Evolutionary conservation across 2,888 invertebrate genomes (phyloP), one percentile per base, ranked within the genome.

Genomic region (Chymomyza procnemis): DNA sequence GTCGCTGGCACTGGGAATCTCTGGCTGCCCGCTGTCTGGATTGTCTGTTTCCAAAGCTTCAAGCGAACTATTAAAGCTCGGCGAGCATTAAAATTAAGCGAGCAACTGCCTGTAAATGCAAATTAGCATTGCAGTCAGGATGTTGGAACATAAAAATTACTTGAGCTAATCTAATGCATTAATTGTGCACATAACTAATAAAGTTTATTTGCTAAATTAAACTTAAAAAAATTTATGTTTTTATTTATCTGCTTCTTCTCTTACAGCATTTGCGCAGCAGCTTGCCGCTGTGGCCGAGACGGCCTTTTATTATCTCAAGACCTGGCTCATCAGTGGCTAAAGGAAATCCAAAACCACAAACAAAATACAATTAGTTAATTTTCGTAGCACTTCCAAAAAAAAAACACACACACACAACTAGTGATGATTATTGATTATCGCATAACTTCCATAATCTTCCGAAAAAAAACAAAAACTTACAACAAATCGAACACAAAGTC

Each of bases 291-390:
- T 67, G 65, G 86, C 75, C 16, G 74, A 88, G 61, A 63, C 79
- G 48, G 61, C 80, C 21, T 82, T 89, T 64, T 66, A 88, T 54
- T 80, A 85, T 69, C 66, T 89, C 4, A 84, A 76, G 69, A 74
- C 71, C 58, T 89, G 89, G 89, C 73, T 89, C 61, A 82, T 82
- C 64, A 86, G 76, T 57, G 87, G 82, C 66, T 89, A 81, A 79
- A 30, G 56, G 19, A 19, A 12, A 52, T 19, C 14, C 52, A 12
- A 52, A 65, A 16, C 19, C 61, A 55, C 34, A 56, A 50, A 64
- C 50, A 52, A 30, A 26, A 70, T 52, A 66, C 61, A 61, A 63
- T 59, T 54, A 48, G 59, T 59, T 59, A n/a, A n/a, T 41, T 61
- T 26, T 14, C 19, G 14, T n/a, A 9, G 30, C 55, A 56, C 55